These are phyloP conservation scores for Cyclophora punctaria DNA, from an alignment of 2,888 invertebrate genomes.

Conservation along the genomic window DNA sequence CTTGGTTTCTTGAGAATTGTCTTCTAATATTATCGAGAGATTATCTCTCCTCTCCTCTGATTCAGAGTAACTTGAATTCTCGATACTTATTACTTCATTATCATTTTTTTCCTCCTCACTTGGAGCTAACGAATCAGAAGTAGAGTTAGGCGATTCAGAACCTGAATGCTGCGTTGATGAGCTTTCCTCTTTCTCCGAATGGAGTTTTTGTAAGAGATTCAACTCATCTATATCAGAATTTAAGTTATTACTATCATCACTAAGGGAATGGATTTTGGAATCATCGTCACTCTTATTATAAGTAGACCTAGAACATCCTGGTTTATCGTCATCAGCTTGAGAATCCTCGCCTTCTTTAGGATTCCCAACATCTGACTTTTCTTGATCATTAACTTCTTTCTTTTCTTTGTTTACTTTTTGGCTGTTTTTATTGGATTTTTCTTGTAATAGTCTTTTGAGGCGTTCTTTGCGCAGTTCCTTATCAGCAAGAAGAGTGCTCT, in stretches of 20 bases:
- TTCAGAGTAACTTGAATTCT: constrained; percentile 64
- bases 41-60: constrained; percentile 32
- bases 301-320: not conserved
- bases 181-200: constrained; percentile 41
- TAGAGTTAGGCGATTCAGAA: constrained; percentile 47
- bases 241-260: constrained; percentile 34
- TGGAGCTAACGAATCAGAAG: constrained; percentile 49
- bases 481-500: constrained; percentile 33
- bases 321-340: not conserved
- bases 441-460: constrained; percentile 45
- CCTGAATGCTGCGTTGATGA: constrained; percentile 47
- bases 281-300: constrained; percentile 12
- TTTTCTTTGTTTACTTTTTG: not conserved
- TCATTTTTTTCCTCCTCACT: constrained; percentile 28
- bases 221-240: constrained; percentile 58
- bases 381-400: not conserved
- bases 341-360: constrained; percentile 4
- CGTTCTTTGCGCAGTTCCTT: constrained; percentile 54
- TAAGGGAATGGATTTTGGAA: constrained; percentile 28
- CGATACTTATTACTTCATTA: constrained; percentile 57
- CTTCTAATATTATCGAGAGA: too few relatives aligned
- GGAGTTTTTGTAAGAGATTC: constrained; percentile 52
- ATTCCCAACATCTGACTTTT: constrained; percentile 4
- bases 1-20: constrained; percentile 1
- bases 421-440: constrained; percentile 38